These are phyloP conservation scores for Halcyon badia DNA, from an alignment of 2,797 vertebrate genomes.

Conservation along the genomic window DNA sequence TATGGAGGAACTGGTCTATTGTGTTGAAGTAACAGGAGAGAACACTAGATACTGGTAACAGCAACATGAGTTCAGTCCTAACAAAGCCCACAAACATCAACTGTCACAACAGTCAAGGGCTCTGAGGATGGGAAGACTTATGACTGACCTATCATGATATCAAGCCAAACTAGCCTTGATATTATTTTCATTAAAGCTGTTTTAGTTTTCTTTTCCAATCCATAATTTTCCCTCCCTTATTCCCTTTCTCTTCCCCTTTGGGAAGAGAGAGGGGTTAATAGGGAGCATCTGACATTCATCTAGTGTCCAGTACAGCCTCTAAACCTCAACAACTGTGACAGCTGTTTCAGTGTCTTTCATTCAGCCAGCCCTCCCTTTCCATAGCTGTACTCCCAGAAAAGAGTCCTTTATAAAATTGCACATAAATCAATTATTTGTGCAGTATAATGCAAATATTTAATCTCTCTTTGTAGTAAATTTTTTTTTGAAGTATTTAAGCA, in stretches of 20 bases:
- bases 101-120: background rate
- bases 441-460: background rate
- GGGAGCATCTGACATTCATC: background rate
- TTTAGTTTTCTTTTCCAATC: background rate
- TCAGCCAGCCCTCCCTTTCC: background rate
- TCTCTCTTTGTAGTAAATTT: background rate
- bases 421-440: background rate
- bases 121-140: background rate
- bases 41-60: background rate
- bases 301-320: background rate
- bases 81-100: background rate
- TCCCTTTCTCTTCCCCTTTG: background rate
- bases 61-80: background rate
- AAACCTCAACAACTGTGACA: background rate
- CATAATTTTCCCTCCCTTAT: background rate
- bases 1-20: conserved; percentile 6
- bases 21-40: background rate
- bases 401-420: background rate
- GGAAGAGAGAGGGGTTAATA: background rate
- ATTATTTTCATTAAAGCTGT: background rate
- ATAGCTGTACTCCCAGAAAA: background rate
- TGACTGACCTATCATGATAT: background rate
- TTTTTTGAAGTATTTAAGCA: background rate
- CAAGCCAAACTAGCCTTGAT: background rate
- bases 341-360: background rate